Evolutionary conservation across 2,797 vertebrate genomes (phyloP).

Genomic region (Lepilemur septentrionalis): DNA sequence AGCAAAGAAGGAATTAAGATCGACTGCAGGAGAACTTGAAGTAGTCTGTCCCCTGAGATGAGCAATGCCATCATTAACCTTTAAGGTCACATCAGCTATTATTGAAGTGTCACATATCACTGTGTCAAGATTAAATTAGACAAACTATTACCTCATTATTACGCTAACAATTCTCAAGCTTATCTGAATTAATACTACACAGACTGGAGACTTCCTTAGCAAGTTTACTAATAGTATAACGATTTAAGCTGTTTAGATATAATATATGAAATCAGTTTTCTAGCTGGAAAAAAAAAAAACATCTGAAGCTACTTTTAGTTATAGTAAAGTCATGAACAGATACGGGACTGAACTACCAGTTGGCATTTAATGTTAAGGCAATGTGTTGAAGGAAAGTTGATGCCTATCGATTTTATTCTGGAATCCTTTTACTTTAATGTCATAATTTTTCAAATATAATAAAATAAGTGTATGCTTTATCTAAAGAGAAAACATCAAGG

Average conservation of each 20-base stretch:
- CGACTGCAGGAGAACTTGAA: conserved; percentile 58
- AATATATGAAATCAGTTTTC: conserved; percentile 33
- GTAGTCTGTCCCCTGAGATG: conserved; percentile 65
- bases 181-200: conserved; percentile 66
- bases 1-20: conserved; percentile 57
- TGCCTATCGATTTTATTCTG: conserved; percentile 67
- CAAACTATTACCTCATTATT: conserved; percentile 77
- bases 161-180: conserved; percentile 58
- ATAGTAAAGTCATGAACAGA: conserved; percentile 14
- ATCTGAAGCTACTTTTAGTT: conserved; percentile 34
- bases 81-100: conserved; percentile 75
- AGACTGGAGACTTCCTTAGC: background rate
- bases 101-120: conserved; percentile 76
- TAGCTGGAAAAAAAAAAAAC: conserved; percentile 6
- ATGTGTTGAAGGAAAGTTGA: conserved; percentile 30
- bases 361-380: conserved; percentile 54
- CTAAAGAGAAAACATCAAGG: conserved; percentile 38
- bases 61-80: conserved; percentile 75
- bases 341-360: conserved; percentile 55
- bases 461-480: conserved; percentile 42
- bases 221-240: conserved; percentile 57
- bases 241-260: conserved; percentile 33
- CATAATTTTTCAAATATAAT: conserved; percentile 63
- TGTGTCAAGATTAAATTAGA: conserved; percentile 70
- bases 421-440: conserved; percentile 56